Evolutionary conservation across 2,113 vertebrate genomes (phyloP).

Genomic region (Ancistrus triradiatus): DNA sequence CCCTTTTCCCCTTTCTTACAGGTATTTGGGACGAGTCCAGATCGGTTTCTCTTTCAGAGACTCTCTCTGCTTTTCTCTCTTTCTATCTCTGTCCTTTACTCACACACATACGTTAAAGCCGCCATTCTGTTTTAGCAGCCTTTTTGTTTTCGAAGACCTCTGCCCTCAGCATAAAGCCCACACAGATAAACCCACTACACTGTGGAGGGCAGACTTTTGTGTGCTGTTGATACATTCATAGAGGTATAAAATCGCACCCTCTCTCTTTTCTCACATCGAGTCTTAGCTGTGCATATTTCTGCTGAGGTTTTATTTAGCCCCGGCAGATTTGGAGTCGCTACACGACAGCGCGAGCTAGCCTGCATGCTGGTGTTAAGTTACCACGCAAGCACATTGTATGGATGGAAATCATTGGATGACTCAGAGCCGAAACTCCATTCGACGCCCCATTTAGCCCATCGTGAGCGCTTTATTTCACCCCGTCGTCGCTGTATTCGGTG

Average conservation of each 20-base stretch:
- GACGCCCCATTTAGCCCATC: constrained; percentile 31
- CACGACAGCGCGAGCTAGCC: too few relatives aligned
- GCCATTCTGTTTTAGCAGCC: background rate
- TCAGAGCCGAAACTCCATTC: background rate
- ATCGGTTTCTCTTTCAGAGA: constrained; percentile 23
- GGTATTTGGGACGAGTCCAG: constrained; percentile 31
- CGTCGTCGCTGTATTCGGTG: background rate
- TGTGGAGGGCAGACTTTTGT: background rate
- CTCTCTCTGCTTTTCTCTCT: constrained; percentile 30
- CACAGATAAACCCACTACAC: constrained; percentile 23
- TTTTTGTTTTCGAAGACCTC: too few relatives aligned
- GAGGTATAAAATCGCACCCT: constrained; percentile 2
- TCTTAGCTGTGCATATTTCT: too few relatives aligned
- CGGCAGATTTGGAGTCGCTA: too few relatives aligned
- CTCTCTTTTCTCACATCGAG: too few relatives aligned
- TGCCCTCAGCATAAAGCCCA: background rate
- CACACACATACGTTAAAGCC: constrained; percentile 1
- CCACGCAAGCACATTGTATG: background rate
- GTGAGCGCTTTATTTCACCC: background rate
- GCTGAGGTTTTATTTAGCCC: background rate
- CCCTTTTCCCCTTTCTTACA: constrained; percentile 44
- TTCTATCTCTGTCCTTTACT: background rate
- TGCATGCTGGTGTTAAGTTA: too few relatives aligned
- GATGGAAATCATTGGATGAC: constrained; percentile 25
- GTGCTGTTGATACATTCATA: background rate